Evolutionary conservation across 37 sponge, comb jelly and placozoan species (phyloP).

Genomic region (Aphrocallistes beatrix): DNA sequence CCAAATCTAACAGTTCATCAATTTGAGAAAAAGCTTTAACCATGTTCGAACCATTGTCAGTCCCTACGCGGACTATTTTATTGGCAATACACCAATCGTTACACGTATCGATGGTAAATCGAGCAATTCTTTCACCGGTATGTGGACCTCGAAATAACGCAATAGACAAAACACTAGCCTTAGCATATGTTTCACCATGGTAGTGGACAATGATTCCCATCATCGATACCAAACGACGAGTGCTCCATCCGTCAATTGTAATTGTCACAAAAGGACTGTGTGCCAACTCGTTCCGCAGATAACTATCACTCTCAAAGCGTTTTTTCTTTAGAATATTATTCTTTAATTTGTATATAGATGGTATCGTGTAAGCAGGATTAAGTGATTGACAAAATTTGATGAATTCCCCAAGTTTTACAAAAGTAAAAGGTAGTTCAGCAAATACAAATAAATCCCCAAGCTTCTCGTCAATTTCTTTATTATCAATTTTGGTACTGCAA

Average conservation of each 20-base stretch:
- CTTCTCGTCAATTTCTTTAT: slow-evolving; percentile 11
- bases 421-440: not conserved
- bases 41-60: slow-evolving; percentile 16
- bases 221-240: not conserved
- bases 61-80: not conserved
- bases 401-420: slow-evolving; percentile 11
- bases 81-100: not conserved
- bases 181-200: not conserved
- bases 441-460: not conserved
- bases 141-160: not conserved
- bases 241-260: slow-evolving; percentile 6
- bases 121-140: not conserved
- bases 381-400: not conserved
- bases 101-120: not conserved
- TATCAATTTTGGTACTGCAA: not conserved
- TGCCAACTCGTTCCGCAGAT: not conserved
- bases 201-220: slow-evolving; percentile 9
- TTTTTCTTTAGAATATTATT: not conserved
- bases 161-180: not conserved
- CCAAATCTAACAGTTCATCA: slow-evolving; percentile 12
- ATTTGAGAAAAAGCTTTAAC: not conserved
- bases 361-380: not conserved
- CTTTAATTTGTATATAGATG: not conserved
- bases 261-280: slow-evolving; percentile 4
- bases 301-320: not conserved